Evolutionary conservation across 2,113 vertebrate genomes (phyloP).

Genomic region (Vicugna pacos): DNA sequence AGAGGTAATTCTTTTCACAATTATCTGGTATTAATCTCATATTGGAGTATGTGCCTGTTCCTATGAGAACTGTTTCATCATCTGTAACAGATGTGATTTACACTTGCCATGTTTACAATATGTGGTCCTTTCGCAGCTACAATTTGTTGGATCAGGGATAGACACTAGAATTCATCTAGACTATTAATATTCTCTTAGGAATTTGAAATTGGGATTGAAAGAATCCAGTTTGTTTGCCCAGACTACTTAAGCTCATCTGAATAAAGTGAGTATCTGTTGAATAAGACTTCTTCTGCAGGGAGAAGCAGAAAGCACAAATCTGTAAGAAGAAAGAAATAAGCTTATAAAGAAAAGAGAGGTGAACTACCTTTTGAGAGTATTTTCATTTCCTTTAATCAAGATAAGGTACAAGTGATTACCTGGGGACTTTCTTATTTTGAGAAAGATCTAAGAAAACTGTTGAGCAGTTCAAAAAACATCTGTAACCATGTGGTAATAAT

Average conservation of each 20-base stretch:
- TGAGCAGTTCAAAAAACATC: background rate
- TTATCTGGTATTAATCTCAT: background rate
- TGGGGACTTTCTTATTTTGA: background rate
- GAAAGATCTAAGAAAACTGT: background rate
- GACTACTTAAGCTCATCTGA: background rate
- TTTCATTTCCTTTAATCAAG: background rate
- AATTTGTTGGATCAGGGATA: background rate
- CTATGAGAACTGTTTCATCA: background rate
- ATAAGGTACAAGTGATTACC: background rate
- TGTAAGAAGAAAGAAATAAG: background rate
- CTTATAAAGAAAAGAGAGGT: background rate
- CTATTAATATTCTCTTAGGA: background rate
- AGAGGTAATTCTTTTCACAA: background rate
- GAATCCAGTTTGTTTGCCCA: background rate
- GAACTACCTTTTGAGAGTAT: background rate
- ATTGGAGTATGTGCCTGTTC: background rate
- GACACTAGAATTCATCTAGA: background rate
- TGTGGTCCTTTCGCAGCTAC: background rate
- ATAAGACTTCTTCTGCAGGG: background rate
- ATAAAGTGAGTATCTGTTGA: background rate
- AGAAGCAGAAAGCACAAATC: background rate
- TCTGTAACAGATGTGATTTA: background rate
- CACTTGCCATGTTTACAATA: background rate
- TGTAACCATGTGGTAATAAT: background rate
- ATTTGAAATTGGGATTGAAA: background rate